A percentile compares a stretch with the other conserved stretches of the same genome.
Conservation (phyloP, 2,888 invertebrate species). For the Hypsopygia costalis region DNA sequence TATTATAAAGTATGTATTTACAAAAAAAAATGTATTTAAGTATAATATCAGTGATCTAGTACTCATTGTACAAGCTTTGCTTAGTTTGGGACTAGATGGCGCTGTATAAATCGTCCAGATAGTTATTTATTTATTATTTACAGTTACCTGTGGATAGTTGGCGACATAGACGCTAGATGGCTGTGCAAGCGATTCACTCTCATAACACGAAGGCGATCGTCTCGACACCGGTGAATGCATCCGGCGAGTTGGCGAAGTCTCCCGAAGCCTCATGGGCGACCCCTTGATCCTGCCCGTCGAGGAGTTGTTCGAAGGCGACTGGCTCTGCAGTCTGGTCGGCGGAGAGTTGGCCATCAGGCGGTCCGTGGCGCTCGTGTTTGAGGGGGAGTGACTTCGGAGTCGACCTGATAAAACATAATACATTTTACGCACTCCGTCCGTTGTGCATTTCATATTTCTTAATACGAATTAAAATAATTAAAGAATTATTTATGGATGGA, state of each 20-base stretch:
- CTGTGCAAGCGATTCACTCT: slow-evolving; percentile 40
- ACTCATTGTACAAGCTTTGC: too few relatives aligned
- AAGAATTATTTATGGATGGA: too few relatives aligned
- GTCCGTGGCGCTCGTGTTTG: slow-evolving; percentile 58
- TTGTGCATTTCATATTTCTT: too few relatives aligned
- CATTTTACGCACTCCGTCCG: too few relatives aligned
- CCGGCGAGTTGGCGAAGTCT: slow-evolving; percentile 49
- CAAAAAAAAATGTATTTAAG: too few relatives aligned
- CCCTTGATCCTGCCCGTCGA: slow-evolving; percentile 56
- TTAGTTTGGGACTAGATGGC: too few relatives aligned
- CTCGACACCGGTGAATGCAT: slow-evolving; percentile 53
- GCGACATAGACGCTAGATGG: slow-evolving; percentile 46
- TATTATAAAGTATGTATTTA: too few relatives aligned
- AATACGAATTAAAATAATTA: too few relatives aligned
- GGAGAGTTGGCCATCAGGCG: slow-evolving; percentile 53
- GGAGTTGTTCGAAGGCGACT: slow-evolving; percentile 64
- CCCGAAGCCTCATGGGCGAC: slow-evolving; percentile 60
- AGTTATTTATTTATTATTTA: too few relatives aligned
- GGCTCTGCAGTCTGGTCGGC: slow-evolving; percentile 52
- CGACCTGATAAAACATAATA: slow-evolving; percentile 44
- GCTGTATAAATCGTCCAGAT: too few relatives aligned
- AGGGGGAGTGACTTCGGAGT: slow-evolving; percentile 64
- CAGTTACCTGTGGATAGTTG: slow-evolving; percentile 64
- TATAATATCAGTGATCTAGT: too few relatives aligned
- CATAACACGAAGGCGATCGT: slow-evolving; percentile 60